Percentiles rank a stretch among this genome's conserved stretches.
Conservation (phyloP, 2,888 invertebrate species). For the Orgyia antiqua region DNA sequence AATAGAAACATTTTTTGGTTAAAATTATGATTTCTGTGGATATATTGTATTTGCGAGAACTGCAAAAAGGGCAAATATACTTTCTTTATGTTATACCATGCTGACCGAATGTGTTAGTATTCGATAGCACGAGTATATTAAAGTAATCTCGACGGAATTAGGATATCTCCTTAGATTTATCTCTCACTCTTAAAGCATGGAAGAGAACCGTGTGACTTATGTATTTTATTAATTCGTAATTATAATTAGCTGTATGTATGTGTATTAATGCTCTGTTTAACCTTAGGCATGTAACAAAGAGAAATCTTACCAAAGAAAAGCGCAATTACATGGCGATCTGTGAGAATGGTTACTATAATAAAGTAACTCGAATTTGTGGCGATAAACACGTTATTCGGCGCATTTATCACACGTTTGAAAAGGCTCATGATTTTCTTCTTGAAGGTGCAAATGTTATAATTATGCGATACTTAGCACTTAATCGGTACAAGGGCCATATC, state of each 20-base stretch:
- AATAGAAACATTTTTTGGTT: neutral
- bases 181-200: too few relatives aligned
- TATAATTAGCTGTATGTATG: too few relatives aligned
- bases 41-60: neutral
- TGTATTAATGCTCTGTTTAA: too few relatives aligned
- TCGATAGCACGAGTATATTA: too few relatives aligned
- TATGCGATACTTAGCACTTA: constrained; percentile 78
- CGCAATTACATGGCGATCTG: constrained; percentile 75
- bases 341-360: constrained; percentile 75
- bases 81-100: too few relatives aligned
- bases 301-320: constrained; percentile 65
- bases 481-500: constrained; percentile 71
- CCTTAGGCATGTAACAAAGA: constrained; percentile 60
- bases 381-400: constrained; percentile 60
- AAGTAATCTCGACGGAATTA: too few relatives aligned
- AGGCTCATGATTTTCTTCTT: constrained; percentile 72
- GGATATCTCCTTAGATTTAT: too few relatives aligned
- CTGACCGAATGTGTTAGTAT: too few relatives aligned
- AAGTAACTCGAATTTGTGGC: constrained; percentile 67
- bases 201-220: too few relatives aligned
- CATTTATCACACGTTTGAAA: constrained; percentile 69
- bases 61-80: too few relatives aligned
- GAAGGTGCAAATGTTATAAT: constrained; percentile 81
- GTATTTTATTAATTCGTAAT: too few relatives aligned
- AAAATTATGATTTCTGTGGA: neutral